Conservation (phyloP, 2,888 invertebrate species). For the Anorthoa munda region DNA sequence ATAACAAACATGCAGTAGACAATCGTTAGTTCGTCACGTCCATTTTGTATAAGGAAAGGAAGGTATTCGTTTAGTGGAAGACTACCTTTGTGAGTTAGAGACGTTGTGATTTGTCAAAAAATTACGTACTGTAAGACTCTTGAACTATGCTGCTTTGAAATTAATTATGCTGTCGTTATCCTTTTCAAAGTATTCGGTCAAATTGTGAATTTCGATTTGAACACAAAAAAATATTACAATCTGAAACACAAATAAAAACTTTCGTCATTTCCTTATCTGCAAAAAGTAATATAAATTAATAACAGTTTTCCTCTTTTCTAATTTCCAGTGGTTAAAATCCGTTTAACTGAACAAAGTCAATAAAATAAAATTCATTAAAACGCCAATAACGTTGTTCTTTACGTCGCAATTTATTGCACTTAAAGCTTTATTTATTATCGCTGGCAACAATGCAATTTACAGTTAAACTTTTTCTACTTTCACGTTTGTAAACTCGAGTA, state of each 20-base stretch:
- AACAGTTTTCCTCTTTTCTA: too few species aligned
- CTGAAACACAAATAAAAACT: neutral
- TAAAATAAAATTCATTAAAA: conserved; percentile 20
- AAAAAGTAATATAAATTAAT: neutral
- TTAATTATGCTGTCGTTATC: neutral
- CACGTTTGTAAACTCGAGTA: conserved; percentile 54
- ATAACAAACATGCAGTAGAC: too few species aligned
- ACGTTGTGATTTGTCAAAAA: too few species aligned
- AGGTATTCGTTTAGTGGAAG: too few species aligned
- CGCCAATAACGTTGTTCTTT: neutral
- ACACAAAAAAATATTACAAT: too few species aligned
- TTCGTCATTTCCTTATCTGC: neutral
- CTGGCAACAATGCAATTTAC: conserved; percentile 64
- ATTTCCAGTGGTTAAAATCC: neutral
- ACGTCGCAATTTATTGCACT: conserved; percentile 26
- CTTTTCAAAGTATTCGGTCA: neutral
- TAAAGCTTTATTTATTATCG: conserved; percentile 51
- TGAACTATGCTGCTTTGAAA: neutral
- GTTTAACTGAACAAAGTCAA: conserved; percentile 9
- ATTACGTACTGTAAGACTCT: too few species aligned
- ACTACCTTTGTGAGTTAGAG: too few species aligned
- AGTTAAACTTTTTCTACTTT: conserved; percentile 69
- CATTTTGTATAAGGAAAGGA: too few species aligned
- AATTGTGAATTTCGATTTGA: neutral
- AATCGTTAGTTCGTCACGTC: too few species aligned